Base-by-base conservation (phyloP, 2,888 invertebrate genomes). In the Epistrophella euchroma region DNA sequence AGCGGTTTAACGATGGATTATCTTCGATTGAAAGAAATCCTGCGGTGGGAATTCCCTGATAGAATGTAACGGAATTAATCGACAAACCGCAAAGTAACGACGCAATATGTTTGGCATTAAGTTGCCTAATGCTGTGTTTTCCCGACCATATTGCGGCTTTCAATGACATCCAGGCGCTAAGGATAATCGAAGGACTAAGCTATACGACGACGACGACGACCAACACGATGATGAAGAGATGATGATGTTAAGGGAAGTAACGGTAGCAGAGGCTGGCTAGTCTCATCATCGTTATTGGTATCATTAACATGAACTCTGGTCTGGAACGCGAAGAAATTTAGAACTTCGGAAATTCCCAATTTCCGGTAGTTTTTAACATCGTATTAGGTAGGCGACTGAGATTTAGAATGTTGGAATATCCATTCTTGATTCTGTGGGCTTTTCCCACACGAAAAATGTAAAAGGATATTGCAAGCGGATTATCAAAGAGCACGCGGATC, bases 81-180 rank as follows among this genome's bases (percentile, higher is more conserved):
- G n/a, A 64, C 37, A 62, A 73, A 60, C 73, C 76, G 19, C 68
- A 77, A 52, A 40, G 55, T 66, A 76, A 47, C 68, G 68, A 56
- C 43, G 81, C 72, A 80, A 76, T 81, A 73, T 80, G 80, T 76
- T 85, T 70, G 50, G 85, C 85, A 85, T 85, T 85, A 81, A 55
- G 55, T 81, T 64, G 80, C 71, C 66, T 85, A 79, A 72, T 72
- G 60, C 84, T 60, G 84, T 80, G 75, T 75, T 80, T 85, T 80
- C 37, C 75, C 80, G 68, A 70, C 19, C 60, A 77, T 84, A n/a
- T 40, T 47, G 40, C 47, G 47, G 37, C 10, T 37, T 55, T n/a
- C 62, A 43, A 25, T 56, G 17, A 7, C 45, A 66, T 28, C 50
- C 22, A 75, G 85, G 85, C 85, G 85, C 85, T 85, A 77, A 70